Base-by-base conservation (phyloP, 2,888 invertebrate species). In the Mythimna loreyi region DNA sequence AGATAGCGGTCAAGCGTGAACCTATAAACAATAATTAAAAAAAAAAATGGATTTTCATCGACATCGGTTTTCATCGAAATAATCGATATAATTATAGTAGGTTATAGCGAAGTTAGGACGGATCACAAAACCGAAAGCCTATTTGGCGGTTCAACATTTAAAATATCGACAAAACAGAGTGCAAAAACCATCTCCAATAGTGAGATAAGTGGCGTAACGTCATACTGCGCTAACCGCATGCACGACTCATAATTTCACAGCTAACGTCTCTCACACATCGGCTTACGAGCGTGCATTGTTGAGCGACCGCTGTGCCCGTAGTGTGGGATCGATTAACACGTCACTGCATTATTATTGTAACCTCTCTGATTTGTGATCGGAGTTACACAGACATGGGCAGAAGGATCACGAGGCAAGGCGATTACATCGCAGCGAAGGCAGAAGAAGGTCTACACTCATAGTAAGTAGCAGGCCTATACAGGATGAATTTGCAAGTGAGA, bases 321-420 rank as follows among this genome's bases (percentile, higher is more conserved):
- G 80, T 67, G 72, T 75, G 71, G 63, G 63, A 68, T 69, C 66
- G 66, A 80, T 79, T 79, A 79, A 72, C 72, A 80, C 77, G 60
- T 80, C 76, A 63, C 67, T 76, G 53, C 28, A 60, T 75, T 78
- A 63, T 75, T 78, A 79, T 70, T 66, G 53, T 80, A 63, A 66
- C 78, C 57, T 77, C 45, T 62, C 61, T 40, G 57, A 67, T 57
- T 74, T 66, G 21, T 75, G 59, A 56, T 73, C 50, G 61, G 47
- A 58, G 21, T 36, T 40, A 16, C 13, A 3, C 40, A 45, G 52
- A 25, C 67, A 58, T 33, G 9, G 8, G 33, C 59, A 79, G 62
- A 79, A 79, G 80, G 62, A 55, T 19, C 62, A 79, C n/a, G 13
- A 30, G 36, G 5, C 0, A 50, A 59, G 2, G 23, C 8, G 7